Evolutionary conservation across 2,888 invertebrate genomes (phyloP), one percentile per base, ranked within the genome.

Genomic region (Agrotis segetum): DNA sequence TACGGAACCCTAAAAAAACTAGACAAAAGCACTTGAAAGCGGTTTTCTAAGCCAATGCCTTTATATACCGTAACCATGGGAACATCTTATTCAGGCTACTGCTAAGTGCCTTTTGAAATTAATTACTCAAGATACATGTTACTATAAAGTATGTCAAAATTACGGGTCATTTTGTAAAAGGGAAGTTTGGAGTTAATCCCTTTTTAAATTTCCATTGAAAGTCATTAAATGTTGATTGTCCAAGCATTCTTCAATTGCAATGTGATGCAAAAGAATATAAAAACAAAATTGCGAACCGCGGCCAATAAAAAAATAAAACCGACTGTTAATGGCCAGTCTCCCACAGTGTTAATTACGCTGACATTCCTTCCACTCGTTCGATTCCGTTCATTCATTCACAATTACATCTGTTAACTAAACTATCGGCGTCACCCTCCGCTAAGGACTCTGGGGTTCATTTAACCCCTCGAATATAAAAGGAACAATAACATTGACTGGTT

Each of bases 301-400:
- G 66, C 17, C 34, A 71, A 58, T 70, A 77, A 79, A 79, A 79
- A 79, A 81, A 63, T 52, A 82, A 79, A 82, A 77, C 75, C 67
- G 77, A 72, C 75, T 71, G 71, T 67, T 82, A 86, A 87, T 87
- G 76, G 84, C 80, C 82, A 80, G 83, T 83, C 83, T 88, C 85
- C 87, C 83, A 85, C 86, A 77, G 87, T 77, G 87, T 91, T 92
- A 90, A 92, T 91, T 90, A 88, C 83, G 80, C 68, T 82, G 83
- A 89, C 89, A 90, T 92, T 91, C 89, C 89, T 90, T 91, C 88
- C 91, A 89, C 87, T 86, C 87, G 86, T 81, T 85, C 80, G 84
- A 84, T 87, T 85, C 83, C 81, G 77, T 81, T 88, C 90, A 91
- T 94, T 90, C 92, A 89, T 94, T 92, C 92, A 92, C 95, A 95